Conservation (phyloP, 2,113 vertebrate genomes). For the Oryzias javanicus region DNA sequence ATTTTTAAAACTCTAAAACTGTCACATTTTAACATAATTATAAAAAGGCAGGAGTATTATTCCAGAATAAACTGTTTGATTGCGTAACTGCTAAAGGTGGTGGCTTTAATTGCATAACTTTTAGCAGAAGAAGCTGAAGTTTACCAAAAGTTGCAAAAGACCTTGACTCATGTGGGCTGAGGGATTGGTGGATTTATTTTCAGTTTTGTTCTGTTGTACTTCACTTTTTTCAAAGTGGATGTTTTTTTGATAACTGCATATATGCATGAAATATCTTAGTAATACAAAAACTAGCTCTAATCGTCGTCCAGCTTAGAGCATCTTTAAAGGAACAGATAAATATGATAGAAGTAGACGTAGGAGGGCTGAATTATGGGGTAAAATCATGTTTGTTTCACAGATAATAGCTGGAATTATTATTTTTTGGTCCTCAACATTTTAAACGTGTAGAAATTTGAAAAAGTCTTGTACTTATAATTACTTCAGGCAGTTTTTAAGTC, state of each 20-base stretch:
- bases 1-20: no score
- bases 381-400: no score
- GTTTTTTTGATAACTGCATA: slow-evolving; percentile 19
- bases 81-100: no score
- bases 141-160: no score
- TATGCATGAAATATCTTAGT: slow-evolving; percentile 5
- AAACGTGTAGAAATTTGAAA: background rate
- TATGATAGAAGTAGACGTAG: slow-evolving; percentile 1
- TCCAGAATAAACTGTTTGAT: no score
- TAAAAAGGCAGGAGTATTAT: no score
- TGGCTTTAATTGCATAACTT: no score
- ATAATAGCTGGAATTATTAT: no score
- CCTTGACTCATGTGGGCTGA: no score
- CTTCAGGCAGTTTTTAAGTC: no score
- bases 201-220: slow-evolving; percentile 39
- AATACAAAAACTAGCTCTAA: slow-evolving; percentile 23
- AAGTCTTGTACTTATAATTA: background rate
- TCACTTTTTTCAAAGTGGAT: slow-evolving; percentile 46
- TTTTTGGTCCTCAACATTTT: background rate
- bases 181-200: slow-evolving; percentile 34
- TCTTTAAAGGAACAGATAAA: slow-evolving; percentile 1
- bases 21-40: no score
- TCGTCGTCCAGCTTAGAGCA: background rate
- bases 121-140: no score
- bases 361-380: background rate